Percentiles rank a stretch among this genome's conserved stretches.
Conservation (phyloP, 2,113 vertebrate genomes). For the Chitala chitala region DNA sequence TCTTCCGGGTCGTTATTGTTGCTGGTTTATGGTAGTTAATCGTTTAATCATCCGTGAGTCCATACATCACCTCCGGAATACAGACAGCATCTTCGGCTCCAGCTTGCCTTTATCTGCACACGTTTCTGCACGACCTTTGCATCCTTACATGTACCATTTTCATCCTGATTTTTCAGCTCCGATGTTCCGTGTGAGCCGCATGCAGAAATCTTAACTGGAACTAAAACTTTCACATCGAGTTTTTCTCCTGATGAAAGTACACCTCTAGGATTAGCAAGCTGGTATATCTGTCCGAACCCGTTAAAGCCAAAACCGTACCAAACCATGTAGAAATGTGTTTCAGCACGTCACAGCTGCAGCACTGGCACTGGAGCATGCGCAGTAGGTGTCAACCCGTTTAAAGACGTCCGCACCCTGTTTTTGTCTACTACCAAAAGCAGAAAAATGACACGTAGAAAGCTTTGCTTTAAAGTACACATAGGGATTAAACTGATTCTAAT, state of each 20-base stretch:
- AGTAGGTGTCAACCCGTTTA: neutral
- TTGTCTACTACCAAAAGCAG: too few species aligned
- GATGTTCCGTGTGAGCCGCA: neutral
- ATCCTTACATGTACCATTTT: neutral
- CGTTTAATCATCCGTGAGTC: too few species aligned
- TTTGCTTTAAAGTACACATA: too few species aligned
- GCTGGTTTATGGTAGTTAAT: too few species aligned
- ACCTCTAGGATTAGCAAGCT: neutral
- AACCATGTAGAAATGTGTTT: conserved; percentile 38
- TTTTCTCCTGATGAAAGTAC: neutral
- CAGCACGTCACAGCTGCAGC: neutral
- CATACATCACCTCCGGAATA: conserved; percentile 21
- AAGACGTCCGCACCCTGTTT: neutral
- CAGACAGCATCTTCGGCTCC: conserved; percentile 57
- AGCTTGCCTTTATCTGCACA: conserved; percentile 44
- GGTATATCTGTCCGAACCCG: conserved; percentile 65
- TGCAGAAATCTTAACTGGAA: conserved; percentile 33
- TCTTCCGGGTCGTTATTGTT: too few species aligned
- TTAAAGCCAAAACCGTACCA: conserved; percentile 81
- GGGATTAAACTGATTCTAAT: neutral
- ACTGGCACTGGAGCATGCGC: neutral
- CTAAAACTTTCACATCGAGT: conserved; percentile 34
- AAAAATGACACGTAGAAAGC: too few species aligned
- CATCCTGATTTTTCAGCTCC: too few species aligned
- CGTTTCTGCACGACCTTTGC: neutral